phyloP scores from a whole-genome alignment of 2,797 vertebrate genomes.

The Enteromius viviparus region DNA sequence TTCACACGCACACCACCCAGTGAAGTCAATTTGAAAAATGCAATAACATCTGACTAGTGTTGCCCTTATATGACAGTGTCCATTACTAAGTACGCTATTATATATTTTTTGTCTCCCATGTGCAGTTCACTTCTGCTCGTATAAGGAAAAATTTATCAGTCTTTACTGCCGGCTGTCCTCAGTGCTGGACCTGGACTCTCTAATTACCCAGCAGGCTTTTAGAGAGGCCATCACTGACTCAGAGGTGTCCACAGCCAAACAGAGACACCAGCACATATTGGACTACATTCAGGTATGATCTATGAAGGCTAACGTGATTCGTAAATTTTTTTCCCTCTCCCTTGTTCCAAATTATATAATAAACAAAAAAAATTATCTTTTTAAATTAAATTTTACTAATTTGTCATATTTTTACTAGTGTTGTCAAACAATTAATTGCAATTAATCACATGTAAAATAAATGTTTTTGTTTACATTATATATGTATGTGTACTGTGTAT shows the following conservation, averaged over 20 bases:
- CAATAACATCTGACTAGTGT: slow-evolving; percentile 22
- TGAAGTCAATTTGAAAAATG: slow-evolving; percentile 41
- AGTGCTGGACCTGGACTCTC: slow-evolving; percentile 92
- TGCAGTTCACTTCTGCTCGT: slow-evolving; percentile 94
- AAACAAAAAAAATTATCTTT: not conserved
- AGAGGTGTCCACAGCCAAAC: slow-evolving; percentile 90
- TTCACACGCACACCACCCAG: slow-evolving; percentile 34
- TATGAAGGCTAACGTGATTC: not conserved
- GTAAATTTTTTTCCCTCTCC: not conserved
- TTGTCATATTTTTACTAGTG: too few relatives aligned
- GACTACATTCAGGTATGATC: slow-evolving; percentile 91
- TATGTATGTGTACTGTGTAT: too few relatives aligned
- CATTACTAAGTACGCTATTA: slow-evolving; percentile 30
- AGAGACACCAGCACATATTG: slow-evolving; percentile 91
- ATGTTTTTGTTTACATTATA: too few relatives aligned
- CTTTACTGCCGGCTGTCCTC: slow-evolving; percentile 97
- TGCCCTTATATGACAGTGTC: slow-evolving; percentile 18
- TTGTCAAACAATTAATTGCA: too few relatives aligned
- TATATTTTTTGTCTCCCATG: slow-evolving; percentile 24
- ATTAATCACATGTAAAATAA: too few relatives aligned
- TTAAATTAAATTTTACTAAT: not conserved
- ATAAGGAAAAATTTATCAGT: slow-evolving; percentile 95
- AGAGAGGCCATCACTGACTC: slow-evolving; percentile 94
- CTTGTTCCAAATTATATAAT: not conserved
- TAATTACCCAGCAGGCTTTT: slow-evolving; percentile 95